Percentiles rank a stretch among this genome's conserved stretches.
Conservation (phyloP, 2,113 vertebrate species). For the Acinonyx jubatus region DNA sequence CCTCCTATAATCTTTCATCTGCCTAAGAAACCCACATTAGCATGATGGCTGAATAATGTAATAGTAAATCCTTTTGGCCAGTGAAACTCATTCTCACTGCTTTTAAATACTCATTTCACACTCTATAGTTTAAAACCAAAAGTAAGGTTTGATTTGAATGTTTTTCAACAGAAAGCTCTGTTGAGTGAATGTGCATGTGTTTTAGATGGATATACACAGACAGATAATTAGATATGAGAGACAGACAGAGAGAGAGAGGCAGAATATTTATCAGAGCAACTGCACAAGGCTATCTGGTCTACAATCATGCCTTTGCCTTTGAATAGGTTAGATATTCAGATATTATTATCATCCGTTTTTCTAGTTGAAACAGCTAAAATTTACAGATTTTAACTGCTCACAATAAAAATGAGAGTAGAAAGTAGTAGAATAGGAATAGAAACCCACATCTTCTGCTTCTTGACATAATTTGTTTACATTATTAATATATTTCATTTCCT, state of each 20-base stretch:
- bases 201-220: not conserved
- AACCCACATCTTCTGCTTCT: not conserved
- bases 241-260: not conserved
- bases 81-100: slow-evolving; percentile 2
- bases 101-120: slow-evolving; percentile 54
- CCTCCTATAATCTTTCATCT: slow-evolving; percentile 49
- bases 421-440: not conserved
- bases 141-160: not conserved
- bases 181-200: not conserved
- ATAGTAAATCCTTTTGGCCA: not conserved
- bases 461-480: not conserved
- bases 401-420: not conserved
- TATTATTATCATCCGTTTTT: not conserved
- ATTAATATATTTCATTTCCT: not conserved
- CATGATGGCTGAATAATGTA: slow-evolving; percentile 49
- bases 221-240: not conserved
- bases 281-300: not conserved
- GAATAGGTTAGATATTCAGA: not conserved
- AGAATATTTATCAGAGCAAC: not conserved
- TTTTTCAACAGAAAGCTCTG: slow-evolving; percentile 15
- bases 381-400: not conserved
- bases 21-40: slow-evolving; percentile 15
- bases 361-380: not conserved
- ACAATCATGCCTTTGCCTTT: not conserved
- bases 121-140: slow-evolving; percentile 41